Conservation (phyloP, 2,797 vertebrate genomes). For the Mormyrus hasselquistii region DNA sequence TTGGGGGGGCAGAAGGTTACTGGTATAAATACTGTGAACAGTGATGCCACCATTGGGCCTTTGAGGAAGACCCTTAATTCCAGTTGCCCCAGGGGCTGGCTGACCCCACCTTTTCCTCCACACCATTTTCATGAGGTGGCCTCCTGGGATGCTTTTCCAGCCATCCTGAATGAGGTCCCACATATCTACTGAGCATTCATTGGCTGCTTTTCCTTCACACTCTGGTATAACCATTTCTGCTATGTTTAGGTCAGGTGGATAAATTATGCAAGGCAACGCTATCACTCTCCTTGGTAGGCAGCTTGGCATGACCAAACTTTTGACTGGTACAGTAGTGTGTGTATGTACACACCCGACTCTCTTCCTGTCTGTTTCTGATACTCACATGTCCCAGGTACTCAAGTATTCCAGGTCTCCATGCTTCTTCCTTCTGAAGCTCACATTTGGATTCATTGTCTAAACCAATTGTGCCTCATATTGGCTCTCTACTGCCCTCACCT, state of each 20-base stretch:
- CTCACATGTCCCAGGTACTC: neutral
- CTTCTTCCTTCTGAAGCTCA: neutral
- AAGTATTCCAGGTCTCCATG: neutral
- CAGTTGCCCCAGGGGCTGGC: neutral
- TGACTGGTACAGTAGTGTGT: neutral
- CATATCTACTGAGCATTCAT: too few species aligned
- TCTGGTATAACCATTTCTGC: neutral
- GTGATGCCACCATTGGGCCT: neutral
- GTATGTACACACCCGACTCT: neutral
- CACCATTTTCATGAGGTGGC: neutral
- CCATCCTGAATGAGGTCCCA: neutral
- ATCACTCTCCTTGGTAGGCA: neutral
- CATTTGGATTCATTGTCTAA: neutral
- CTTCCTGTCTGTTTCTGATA: neutral
- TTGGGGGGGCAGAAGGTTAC: neutral
- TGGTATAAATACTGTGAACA: neutral
- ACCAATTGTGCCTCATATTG: neutral
- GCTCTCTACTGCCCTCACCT: neutral
- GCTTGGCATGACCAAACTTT: neutral
- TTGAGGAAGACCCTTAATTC: neutral
- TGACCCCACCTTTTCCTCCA: neutral
- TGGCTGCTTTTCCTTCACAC: too few species aligned
- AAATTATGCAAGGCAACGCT: neutral
- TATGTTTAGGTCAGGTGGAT: neutral
- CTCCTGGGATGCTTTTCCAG: neutral